These are phyloP conservation scores for Cyanocitta stelleri DNA, from an alignment of 2,113 vertebrate species.

Conservation along the genomic window DNA sequence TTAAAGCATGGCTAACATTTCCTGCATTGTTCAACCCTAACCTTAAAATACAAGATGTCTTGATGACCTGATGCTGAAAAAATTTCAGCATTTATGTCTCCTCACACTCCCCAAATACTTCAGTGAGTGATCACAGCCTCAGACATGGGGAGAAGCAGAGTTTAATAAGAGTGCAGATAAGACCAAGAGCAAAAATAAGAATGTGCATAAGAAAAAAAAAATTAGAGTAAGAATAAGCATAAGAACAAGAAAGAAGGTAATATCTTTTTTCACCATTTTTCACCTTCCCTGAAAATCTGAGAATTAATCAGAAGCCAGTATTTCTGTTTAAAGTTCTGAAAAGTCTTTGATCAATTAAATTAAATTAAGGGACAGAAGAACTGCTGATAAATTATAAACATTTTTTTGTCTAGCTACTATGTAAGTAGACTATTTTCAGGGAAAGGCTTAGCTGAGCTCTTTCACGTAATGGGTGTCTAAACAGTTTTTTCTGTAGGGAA, in stretches of 20 bases:
- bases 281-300: not conserved
- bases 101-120: not conserved
- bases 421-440: not conserved
- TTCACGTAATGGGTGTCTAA: not conserved
- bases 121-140: not conserved
- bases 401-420: constrained; percentile 8
- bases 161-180: not conserved
- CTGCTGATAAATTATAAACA: not conserved
- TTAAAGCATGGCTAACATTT: not conserved
- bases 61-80: not conserved
- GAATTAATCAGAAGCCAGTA: not conserved
- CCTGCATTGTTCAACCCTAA: not conserved
- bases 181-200: not conserved
- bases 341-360: not conserved
- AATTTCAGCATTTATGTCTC: not conserved
- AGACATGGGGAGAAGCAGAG: not conserved
- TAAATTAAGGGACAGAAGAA: not conserved
- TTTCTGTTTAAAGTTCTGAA: not conserved
- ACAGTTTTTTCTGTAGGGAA: constrained; percentile 27
- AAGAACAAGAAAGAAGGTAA: not conserved
- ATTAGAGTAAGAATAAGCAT: not conserved
- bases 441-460: not conserved
- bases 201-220: not conserved
- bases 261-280: not conserved
- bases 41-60: not conserved